Conservation (phyloP, 2,888 invertebrate species). For the Campoplex capitator region DNA sequence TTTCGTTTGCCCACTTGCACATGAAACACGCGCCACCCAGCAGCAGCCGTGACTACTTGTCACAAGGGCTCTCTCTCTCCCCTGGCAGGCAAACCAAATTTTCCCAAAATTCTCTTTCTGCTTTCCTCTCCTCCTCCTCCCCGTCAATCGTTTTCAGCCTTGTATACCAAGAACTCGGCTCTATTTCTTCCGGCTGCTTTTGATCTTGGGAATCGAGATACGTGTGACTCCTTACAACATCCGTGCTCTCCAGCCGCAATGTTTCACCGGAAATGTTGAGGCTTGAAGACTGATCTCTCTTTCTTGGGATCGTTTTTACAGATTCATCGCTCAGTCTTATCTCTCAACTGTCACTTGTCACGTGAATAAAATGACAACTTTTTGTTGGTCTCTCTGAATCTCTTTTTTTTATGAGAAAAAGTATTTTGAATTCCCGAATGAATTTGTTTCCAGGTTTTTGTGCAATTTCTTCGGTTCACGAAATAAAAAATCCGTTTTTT, state of each 20-base stretch:
- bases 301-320: not conserved
- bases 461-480: too few species aligned
- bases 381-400: too few species aligned
- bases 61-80: not conserved
- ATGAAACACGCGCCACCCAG: not conserved
- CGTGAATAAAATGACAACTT: too few species aligned
- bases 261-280: not conserved
- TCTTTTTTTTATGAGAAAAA: too few species aligned
- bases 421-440: too few species aligned
- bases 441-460: too few species aligned
- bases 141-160: conserved; percentile 10
- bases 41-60: conserved; percentile 45
- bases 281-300: not conserved
- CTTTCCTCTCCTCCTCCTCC: not conserved
- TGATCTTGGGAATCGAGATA: conserved; percentile 62
- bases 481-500: too few species aligned
- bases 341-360: too few species aligned
- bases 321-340: too few species aligned
- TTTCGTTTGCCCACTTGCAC: conserved; percentile 33
- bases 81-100: not conserved
- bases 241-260: not conserved
- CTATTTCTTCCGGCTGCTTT: conserved; percentile 50
- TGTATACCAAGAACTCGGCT: conserved; percentile 24
- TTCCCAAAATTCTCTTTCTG: conserved; percentile 15
- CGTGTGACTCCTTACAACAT: conserved; percentile 6